phyloP scores from a whole-genome alignment of 35 echinoderm and acorn worm species.

The Heliocidaris erythrogramma region DNA sequence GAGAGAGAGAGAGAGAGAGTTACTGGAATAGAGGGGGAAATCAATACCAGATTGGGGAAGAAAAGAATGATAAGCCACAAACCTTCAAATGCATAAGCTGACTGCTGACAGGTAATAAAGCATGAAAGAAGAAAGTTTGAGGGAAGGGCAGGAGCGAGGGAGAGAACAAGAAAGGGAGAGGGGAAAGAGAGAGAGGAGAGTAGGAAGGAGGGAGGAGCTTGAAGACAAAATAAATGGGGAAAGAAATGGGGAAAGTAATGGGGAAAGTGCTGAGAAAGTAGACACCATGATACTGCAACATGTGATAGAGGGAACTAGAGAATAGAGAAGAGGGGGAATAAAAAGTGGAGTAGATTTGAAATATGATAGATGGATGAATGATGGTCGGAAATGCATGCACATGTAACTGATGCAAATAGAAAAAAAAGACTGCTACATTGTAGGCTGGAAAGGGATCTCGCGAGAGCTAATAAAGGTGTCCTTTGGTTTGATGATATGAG shows the following conservation, averaged over 20 bases:
- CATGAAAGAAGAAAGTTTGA: no score
- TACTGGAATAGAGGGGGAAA: no score
- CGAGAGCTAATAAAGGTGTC: no score
- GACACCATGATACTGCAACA: not conserved
- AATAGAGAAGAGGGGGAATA: no score
- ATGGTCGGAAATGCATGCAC: not conserved
- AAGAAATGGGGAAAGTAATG: not conserved
- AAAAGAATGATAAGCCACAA: no score
- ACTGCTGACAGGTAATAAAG: no score
- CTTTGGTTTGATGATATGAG: not conserved
- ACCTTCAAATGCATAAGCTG: no score
- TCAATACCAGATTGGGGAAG: no score
- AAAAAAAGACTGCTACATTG: no score
- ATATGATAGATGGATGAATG: not conserved
- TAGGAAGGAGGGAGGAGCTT: not conserved
- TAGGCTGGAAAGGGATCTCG: no score
- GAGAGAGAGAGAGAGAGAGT: not conserved
- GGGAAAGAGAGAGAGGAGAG: not conserved
- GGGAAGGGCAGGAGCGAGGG: not conserved
- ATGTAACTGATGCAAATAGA: not conserved
- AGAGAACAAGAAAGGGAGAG: not conserved
- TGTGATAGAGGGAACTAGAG: no score
- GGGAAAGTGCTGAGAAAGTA: not conserved
- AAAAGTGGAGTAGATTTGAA: no score
- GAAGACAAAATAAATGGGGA: not conserved